These are phyloP conservation scores for Sphenopsis melanotis DNA, from an alignment of 2,797 vertebrate genomes.

Conservation along the genomic window DNA sequence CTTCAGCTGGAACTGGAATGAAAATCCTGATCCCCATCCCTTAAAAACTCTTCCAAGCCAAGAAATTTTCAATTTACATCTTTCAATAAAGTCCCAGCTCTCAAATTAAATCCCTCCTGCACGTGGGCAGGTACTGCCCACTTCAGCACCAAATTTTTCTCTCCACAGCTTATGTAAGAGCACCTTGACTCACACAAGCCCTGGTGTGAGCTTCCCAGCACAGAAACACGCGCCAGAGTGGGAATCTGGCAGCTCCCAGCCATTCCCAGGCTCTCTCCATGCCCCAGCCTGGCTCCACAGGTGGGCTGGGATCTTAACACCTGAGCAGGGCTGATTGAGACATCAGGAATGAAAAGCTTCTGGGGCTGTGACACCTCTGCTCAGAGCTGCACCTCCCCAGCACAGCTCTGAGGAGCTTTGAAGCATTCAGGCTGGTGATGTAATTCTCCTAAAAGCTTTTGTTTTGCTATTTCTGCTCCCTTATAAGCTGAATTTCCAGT, in stretches of 20 bases:
- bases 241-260: background rate
- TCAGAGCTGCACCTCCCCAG: background rate
- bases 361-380: background rate
- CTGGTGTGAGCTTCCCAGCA: background rate
- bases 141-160: fast-evolving
- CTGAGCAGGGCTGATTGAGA: background rate
- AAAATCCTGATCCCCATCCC: background rate
- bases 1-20: background rate
- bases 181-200: background rate
- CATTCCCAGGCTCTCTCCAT: fast-evolving
- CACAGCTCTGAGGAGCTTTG: background rate
- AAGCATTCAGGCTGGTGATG: background rate
- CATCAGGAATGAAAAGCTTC: background rate
- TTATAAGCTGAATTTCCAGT: background rate
- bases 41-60: background rate
- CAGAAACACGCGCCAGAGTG: fast-evolving
- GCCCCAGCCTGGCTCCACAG: background rate
- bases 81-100: background rate
- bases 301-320: fast-evolving
- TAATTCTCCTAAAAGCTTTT: background rate
- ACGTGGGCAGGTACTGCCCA: background rate
- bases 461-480: background rate
- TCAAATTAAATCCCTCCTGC: background rate
- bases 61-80: background rate
- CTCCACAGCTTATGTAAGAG: background rate